phyloP scores from a whole-genome alignment of 2,113 vertebrate genomes.

The Varanus komodoensis region DNA sequence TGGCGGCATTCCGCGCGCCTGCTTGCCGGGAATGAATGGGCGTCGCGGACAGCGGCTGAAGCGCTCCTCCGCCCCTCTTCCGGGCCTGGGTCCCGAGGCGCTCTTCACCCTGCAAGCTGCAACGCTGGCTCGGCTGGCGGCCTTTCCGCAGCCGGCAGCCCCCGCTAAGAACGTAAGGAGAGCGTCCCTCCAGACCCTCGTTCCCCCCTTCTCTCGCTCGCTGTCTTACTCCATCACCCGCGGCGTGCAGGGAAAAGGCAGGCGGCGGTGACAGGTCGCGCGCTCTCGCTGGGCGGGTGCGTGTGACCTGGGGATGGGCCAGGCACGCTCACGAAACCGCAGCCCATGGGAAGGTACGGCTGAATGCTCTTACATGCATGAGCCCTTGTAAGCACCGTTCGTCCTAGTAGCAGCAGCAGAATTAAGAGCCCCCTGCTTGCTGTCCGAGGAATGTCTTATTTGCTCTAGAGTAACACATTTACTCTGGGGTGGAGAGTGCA shows the following conservation, averaged over 20 bases:
- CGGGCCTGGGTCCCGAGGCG: neutral
- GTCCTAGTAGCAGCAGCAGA: neutral
- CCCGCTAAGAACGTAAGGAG: too few species aligned
- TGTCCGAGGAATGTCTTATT: neutral
- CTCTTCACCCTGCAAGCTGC: neutral
- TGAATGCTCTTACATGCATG: too few species aligned
- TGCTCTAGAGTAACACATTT: neutral
- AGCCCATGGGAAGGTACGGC: neutral
- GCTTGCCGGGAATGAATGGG: slow-evolving; percentile 23
- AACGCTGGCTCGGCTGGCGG: neutral
- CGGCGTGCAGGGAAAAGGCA: neutral
- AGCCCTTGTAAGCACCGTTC: neutral
- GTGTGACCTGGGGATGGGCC: neutral
- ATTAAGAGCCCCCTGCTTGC: neutral
- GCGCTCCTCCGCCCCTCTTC: neutral
- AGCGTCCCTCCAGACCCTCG: too few species aligned
- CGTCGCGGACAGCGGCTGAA: neutral
- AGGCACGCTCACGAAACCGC: neutral
- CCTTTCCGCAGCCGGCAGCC: too few species aligned
- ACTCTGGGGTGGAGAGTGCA: neutral
- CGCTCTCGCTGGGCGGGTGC: neutral
- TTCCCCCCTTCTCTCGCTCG: neutral
- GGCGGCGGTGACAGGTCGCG: neutral
- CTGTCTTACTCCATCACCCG: neutral
- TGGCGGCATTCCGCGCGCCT: neutral